Conservation (phyloP, 2,888 invertebrate species). For the Parnassius mnemosyne region DNA sequence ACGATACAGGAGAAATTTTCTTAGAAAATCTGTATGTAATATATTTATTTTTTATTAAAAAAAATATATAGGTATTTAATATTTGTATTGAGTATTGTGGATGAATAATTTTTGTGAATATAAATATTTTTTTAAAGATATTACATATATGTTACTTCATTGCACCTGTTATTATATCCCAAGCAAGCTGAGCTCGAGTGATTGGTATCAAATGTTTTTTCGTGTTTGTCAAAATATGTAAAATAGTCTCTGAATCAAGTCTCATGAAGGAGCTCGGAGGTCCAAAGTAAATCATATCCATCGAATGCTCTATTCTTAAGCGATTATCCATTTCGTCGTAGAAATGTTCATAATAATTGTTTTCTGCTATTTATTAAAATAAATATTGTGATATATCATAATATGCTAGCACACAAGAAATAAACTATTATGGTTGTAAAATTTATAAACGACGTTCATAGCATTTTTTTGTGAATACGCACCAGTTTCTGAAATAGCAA, state of each 20-base stretch:
- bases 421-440: too few species aligned
- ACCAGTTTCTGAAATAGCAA: slow-evolving; percentile 56
- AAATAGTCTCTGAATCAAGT: slow-evolving; percentile 62
- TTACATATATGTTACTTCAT: neutral
- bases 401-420: too few species aligned
- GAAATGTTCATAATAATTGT: slow-evolving; percentile 53
- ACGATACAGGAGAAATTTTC: too few species aligned
- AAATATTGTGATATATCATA: too few species aligned
- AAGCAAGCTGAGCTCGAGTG: slow-evolving; percentile 56
- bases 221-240: slow-evolving; percentile 59
- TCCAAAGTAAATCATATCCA: slow-evolving; percentile 71
- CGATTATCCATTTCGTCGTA: slow-evolving; percentile 66
- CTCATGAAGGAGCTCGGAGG: slow-evolving; percentile 62
- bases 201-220: slow-evolving; percentile 61
- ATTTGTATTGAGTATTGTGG: too few species aligned
- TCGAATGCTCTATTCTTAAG: slow-evolving; percentile 51
- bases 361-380: slow-evolving; percentile 3
- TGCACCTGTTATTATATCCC: slow-evolving; percentile 70
- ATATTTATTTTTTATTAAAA: too few species aligned
- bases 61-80: too few species aligned
- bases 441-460: too few species aligned
- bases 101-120: too few species aligned
- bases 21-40: too few species aligned
- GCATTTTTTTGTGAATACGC: slow-evolving; percentile 1
- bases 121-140: too few species aligned